phyloP scores from a whole-genome alignment of 2,797 vertebrate species.

The Poeciliopsis turneri region DNA sequence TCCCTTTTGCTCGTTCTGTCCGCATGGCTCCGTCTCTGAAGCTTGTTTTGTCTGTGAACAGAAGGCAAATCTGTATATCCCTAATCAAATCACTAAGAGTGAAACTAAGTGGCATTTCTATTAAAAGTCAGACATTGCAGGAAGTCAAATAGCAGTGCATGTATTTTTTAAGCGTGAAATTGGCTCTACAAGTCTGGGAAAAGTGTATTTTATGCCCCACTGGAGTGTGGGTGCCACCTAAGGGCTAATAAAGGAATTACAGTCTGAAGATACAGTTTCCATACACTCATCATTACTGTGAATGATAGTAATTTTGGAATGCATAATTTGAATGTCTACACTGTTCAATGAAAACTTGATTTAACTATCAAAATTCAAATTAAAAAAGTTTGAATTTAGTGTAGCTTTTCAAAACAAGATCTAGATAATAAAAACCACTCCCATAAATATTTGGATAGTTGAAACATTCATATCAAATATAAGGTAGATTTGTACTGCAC shows the following conservation, averaged over 20 bases:
- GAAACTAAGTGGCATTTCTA: not conserved
- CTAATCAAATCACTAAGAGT: not conserved
- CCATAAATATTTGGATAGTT: not conserved
- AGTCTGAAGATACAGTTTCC: not conserved
- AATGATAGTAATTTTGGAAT: not conserved
- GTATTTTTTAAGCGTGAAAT: not conserved
- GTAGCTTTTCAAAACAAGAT: not conserved
- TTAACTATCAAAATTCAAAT: not conserved
- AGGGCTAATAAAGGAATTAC: slow-evolving; percentile 22
- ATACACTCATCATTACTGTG: not conserved
- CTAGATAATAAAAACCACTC: not conserved
- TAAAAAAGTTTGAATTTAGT: not conserved
- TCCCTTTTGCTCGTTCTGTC: slow-evolving; percentile 17
- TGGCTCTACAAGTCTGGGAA: slow-evolving; percentile 4
- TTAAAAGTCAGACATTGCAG: not conserved
- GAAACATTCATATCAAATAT: not conserved
- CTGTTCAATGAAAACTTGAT: not conserved
- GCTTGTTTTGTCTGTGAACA: not conserved
- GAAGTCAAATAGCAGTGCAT: slow-evolving; percentile 18
- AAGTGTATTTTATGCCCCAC: not conserved
- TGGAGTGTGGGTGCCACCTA: slow-evolving; percentile 48
- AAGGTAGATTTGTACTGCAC: not conserved
- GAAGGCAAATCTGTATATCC: not conserved
- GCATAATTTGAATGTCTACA: not conserved
- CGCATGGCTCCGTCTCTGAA: slow-evolving; percentile 18